Conservation (phyloP, 1,140 invertebrate genomes). For the Habropoda laboriosa region DNA sequence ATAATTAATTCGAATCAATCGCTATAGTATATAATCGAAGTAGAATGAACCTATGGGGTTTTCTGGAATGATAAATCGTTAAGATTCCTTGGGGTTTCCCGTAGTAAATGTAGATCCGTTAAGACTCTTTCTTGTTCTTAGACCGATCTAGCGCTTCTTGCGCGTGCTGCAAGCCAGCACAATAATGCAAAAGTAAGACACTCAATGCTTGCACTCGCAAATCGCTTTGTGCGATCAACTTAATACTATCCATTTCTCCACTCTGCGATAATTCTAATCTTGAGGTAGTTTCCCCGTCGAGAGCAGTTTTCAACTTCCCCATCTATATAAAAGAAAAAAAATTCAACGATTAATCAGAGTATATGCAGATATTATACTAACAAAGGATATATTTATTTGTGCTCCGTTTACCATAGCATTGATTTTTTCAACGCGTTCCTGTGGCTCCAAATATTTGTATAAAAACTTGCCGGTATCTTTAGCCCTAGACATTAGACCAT, state of each 20-base stretch:
- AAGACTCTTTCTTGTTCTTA: constrained; percentile 57
- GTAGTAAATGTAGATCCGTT: constrained; percentile 23
- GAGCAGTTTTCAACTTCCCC: constrained; percentile 87
- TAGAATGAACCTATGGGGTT: neutral
- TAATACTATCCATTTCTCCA: constrained; percentile 82
- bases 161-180: constrained; percentile 88
- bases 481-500: constrained; percentile 89
- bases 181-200: constrained; percentile 92
- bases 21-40: neutral
- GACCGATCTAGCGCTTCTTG: constrained; percentile 81
- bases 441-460: constrained; percentile 84
- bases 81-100: neutral
- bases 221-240: constrained; percentile 85
- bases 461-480: constrained; percentile 90
- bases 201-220: constrained; percentile 90
- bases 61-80: neutral
- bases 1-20: neutral
- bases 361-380: too few relatives aligned
- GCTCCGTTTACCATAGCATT: constrained; percentile 85
- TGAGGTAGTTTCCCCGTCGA: constrained; percentile 85
- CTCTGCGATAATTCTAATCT: constrained; percentile 76
- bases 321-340: constrained; percentile 82
- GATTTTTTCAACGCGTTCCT: constrained; percentile 85
- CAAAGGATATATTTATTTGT: too few relatives aligned
- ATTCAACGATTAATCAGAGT: neutral